Conservation (phyloP, 2,888 invertebrate species). For the Lithophane semibrunnea region DNA sequence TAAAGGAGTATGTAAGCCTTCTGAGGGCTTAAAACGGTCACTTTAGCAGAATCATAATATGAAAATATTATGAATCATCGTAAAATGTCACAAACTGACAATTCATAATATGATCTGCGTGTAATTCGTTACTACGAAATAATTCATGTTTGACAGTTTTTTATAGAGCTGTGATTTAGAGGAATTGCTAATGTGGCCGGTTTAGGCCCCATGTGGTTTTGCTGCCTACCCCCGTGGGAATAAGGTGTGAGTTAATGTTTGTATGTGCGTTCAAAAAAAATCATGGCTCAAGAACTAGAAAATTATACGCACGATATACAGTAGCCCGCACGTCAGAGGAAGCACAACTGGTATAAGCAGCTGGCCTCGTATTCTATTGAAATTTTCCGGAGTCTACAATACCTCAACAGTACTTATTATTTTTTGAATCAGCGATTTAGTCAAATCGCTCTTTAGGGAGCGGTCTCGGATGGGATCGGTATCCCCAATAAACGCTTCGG, state of each 20-base stretch:
- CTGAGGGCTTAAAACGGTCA: background rate
- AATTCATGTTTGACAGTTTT: no score
- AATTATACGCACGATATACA: background rate
- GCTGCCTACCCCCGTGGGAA: background rate
- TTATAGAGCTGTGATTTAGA: no score
- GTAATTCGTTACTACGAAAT: no score
- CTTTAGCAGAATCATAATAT: no score
- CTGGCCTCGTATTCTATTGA: background rate
- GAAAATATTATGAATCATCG: no score
- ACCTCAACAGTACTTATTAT: constrained; percentile 27
- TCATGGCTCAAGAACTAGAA: background rate
- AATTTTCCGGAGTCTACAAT: background rate
- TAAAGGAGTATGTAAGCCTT: background rate
- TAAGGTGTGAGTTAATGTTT: background rate
- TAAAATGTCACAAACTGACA: no score
- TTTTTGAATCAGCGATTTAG: constrained; percentile 52
- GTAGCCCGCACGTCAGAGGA: no score
- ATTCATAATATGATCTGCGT: no score
- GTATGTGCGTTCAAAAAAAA: background rate
- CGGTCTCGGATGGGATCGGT: constrained; percentile 43
- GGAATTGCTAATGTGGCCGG: no score
- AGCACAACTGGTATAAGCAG: no score
- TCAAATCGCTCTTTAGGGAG: constrained; percentile 34
- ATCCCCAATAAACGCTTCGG: constrained; percentile 57
- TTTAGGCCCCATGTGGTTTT: background rate